Evolutionary conservation across 2,113 vertebrate species (phyloP).

Genomic region (Onychorhynchus coronatus): DNA sequence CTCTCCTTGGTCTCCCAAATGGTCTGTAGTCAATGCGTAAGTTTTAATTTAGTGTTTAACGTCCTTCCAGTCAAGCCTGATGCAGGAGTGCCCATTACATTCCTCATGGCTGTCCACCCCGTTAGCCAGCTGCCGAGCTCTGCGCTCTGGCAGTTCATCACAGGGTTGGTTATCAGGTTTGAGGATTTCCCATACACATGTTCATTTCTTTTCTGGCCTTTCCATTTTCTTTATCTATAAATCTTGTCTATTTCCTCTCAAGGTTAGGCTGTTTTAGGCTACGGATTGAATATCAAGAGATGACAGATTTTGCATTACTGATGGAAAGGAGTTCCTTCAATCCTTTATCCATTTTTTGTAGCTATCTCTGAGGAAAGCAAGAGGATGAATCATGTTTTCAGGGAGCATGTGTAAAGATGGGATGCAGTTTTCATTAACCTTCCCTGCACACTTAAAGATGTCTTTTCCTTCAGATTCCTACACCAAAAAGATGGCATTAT

Average conservation of each 20-base stretch:
- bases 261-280: constrained; percentile 24
- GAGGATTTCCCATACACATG: neutral
- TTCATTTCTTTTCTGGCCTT: neutral
- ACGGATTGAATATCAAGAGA: neutral
- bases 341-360: neutral
- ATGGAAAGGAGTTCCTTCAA: neutral
- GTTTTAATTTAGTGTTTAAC: neutral
- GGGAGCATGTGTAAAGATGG: neutral
- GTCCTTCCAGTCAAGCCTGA: neutral
- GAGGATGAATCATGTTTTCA: neutral
- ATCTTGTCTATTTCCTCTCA: constrained; percentile 28
- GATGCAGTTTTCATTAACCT: neutral
- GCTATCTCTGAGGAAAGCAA: neutral
- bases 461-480: neutral
- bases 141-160: neutral
- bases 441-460: neutral
- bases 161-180: neutral
- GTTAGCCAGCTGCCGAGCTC: neutral
- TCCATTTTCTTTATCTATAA: neutral
- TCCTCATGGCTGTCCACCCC: neutral
- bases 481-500: neutral
- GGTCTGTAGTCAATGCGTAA: neutral
- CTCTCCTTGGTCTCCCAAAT: neutral
- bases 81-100: constrained; percentile 9
- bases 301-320: neutral